Conservation (phyloP, 2,888 invertebrate species). For the Archaeoteleia sp. region DNA sequence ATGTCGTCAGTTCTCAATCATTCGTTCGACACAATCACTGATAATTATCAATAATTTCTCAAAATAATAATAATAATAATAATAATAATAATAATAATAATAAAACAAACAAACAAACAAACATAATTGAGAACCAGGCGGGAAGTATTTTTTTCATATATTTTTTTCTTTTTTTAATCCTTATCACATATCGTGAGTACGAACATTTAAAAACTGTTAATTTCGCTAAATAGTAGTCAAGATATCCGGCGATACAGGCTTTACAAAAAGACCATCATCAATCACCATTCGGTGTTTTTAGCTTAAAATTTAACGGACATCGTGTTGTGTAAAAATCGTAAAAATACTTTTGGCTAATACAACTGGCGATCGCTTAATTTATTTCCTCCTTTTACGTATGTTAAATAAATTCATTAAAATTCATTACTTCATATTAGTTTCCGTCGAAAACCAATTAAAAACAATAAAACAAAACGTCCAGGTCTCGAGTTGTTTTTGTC, state of each 20-base stretch:
- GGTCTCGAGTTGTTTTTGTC: constrained; percentile 15
- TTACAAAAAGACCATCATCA: constrained; percentile 45
- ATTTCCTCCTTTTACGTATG: constrained; percentile 32
- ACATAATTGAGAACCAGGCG: constrained; percentile 41
- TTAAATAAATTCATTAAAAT: constrained; percentile 33
- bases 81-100: constrained; percentile 35
- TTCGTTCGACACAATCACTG: constrained; percentile 29
- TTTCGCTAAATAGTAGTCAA: constrained; percentile 53
- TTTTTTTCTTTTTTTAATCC: constrained; percentile 17
- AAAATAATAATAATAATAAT: constrained; percentile 35
- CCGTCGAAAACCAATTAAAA: no score
- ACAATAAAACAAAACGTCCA: constrained; percentile 9
- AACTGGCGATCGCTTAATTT: constrained; percentile 50
- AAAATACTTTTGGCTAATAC: constrained; percentile 55
- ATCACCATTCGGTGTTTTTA: constrained; percentile 29
- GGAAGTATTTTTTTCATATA: constrained; percentile 37
- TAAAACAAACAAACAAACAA: constrained; percentile 35
- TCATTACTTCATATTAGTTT: background rate
- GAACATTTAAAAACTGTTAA: constrained; percentile 53
- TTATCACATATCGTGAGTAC: constrained; percentile 43
- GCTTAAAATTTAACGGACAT: constrained; percentile 51
- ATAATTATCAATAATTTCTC: constrained; percentile 33
- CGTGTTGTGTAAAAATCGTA: constrained; percentile 50
- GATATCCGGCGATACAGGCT: constrained; percentile 51
- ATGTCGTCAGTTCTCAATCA: constrained; percentile 45